Evolutionary conservation across 2,113 vertebrate species (phyloP).

Genomic region (Cyrtonyx montezumae): DNA sequence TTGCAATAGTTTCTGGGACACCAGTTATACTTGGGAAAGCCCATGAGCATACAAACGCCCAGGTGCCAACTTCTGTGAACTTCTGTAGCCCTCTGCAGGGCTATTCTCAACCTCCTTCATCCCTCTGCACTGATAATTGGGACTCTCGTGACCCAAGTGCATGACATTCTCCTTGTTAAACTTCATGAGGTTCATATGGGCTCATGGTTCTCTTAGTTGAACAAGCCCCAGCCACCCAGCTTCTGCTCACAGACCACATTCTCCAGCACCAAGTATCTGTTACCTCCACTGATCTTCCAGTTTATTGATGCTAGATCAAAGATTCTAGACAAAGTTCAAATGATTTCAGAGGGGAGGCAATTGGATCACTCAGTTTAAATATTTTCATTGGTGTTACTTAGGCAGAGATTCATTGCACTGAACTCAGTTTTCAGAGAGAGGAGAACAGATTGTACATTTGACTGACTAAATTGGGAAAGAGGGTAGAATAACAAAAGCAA

Average conservation of each 20-base stretch:
- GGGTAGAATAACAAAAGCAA: not conserved
- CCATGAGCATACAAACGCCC: not conserved
- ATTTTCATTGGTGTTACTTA: not conserved
- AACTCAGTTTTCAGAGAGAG: not conserved
- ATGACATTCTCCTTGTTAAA: not conserved
- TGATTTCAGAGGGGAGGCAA: not conserved
- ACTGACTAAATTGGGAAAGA: not conserved
- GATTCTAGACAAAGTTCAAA: not conserved
- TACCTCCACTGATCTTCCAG: not conserved
- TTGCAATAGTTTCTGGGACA: conserved; percentile 41
- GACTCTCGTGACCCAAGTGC: not conserved
- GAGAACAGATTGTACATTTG: not conserved
- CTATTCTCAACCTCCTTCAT: not conserved
- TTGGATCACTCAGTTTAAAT: not conserved
- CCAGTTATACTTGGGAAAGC: not conserved
- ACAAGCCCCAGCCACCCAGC: not conserved
- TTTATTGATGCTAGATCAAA: not conserved
- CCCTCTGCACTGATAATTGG: not conserved
- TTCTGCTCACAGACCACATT: not conserved
- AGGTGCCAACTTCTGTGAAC: not conserved
- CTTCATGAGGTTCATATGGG: not conserved
- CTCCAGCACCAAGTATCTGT: not conserved
- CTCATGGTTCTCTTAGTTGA: not conserved
- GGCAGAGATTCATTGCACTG: not conserved
- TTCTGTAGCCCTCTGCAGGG: no score